Conservation (phyloP, 2,113 vertebrate species). For the Corythornis vintsioides region DNA sequence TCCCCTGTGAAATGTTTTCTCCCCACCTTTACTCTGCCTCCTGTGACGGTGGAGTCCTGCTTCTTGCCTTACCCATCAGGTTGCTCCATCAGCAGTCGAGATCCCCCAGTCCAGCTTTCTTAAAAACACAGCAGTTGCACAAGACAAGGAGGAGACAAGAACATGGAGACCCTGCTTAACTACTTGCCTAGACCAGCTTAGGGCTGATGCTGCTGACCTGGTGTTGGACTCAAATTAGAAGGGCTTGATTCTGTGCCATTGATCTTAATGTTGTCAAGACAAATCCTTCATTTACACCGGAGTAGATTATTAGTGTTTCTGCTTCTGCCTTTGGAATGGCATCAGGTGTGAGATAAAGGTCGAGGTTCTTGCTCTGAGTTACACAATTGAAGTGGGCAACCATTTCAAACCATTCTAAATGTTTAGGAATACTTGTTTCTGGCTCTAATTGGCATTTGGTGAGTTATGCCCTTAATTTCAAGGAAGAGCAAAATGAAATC, state of each 20-base stretch:
- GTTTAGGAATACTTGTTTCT: background rate
- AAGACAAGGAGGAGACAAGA: background rate
- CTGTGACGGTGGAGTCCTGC: accelerated
- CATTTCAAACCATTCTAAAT: background rate
- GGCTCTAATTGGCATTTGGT: background rate
- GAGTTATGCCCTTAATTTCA: background rate
- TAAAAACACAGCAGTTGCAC: background rate
- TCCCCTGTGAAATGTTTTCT: background rate
- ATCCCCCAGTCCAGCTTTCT: background rate
- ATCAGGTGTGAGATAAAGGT: background rate
- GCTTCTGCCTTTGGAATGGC: background rate
- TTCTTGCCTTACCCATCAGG: background rate
- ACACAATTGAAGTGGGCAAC: background rate
- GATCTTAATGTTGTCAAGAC: background rate
- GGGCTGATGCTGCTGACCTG: background rate
- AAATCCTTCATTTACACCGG: background rate
- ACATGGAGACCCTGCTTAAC: background rate
- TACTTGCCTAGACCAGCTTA: background rate
- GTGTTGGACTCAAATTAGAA: background rate
- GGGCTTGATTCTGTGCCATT: background rate
- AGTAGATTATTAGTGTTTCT: background rate
- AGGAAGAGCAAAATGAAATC: background rate
- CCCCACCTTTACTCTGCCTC: background rate
- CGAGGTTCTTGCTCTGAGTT: background rate
- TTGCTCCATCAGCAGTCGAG: background rate